These are phyloP conservation scores for Cinclus cinclus DNA, from an alignment of 2,113 vertebrate species.

Conservation along the genomic window DNA sequence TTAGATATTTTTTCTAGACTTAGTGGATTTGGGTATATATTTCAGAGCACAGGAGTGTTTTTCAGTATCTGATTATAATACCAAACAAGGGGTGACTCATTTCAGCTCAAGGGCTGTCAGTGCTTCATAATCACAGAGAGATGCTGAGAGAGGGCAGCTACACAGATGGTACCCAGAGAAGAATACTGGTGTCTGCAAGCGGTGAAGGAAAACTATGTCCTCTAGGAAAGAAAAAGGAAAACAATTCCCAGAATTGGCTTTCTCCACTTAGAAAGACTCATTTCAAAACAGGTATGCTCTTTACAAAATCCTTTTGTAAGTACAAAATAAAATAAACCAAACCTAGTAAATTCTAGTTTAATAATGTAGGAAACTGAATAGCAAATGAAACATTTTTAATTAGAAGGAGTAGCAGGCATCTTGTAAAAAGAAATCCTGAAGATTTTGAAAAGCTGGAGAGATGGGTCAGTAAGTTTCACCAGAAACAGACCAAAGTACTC, in stretches of 20 bases:
- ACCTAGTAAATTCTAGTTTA: not conserved
- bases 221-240: not conserved
- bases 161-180: not conserved
- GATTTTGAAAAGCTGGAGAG: not conserved
- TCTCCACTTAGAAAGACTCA: not conserved
- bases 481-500: not conserved
- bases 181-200: not conserved
- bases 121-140: not conserved
- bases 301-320: not conserved
- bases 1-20: not conserved
- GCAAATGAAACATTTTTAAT: not conserved
- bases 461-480: not conserved
- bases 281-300: not conserved
- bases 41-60: not conserved
- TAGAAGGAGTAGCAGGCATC: not conserved
- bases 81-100: not conserved
- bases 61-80: not conserved
- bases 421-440: not conserved
- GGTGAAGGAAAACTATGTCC: not conserved
- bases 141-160: not conserved
- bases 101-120: not conserved
- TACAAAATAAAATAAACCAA: not conserved
- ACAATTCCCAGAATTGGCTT: not conserved
- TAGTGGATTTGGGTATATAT: not conserved
- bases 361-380: not conserved